Percentiles rank a stretch among this genome's conserved stretches.
Conservation (phyloP, 2,888 invertebrate species). For the Pterostichus niger region DNA sequence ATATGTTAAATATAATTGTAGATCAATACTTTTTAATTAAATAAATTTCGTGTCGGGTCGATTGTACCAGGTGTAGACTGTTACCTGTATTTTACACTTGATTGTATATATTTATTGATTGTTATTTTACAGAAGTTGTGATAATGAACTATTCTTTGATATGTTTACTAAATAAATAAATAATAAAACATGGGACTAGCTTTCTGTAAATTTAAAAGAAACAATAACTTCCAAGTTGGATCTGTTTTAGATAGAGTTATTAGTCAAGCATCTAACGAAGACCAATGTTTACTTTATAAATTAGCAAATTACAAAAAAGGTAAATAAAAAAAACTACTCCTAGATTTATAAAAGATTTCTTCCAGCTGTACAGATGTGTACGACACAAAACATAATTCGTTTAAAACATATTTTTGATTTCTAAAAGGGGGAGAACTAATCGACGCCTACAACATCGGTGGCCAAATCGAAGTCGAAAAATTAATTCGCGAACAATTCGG, state of each 20-base stretch:
- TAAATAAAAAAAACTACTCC: slow-evolving; percentile 70
- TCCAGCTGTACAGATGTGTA: too few relatives aligned
- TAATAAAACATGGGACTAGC: slow-evolving; percentile 75
- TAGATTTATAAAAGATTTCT: not conserved
- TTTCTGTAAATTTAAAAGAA: slow-evolving; percentile 75
- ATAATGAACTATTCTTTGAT: slow-evolving; percentile 3
- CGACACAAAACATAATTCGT: not conserved
- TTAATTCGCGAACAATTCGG: slow-evolving; percentile 92
- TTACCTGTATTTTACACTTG: slow-evolving; percentile 32
- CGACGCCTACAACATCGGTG: slow-evolving; percentile 91
- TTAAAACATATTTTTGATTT: slow-evolving; percentile 5
- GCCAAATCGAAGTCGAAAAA: slow-evolving; percentile 90
- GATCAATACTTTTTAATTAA: slow-evolving; percentile 32
- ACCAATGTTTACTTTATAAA: slow-evolving; percentile 92
- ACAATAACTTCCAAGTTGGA: slow-evolving; percentile 80
- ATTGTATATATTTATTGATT: slow-evolving; percentile 18
- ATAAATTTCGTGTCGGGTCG: not conserved
- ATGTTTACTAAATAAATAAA: slow-evolving; percentile 21
- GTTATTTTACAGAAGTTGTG: slow-evolving; percentile 19
- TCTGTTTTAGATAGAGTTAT: slow-evolving; percentile 94
- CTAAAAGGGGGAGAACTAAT: slow-evolving; percentile 88
- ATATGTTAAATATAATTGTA: not conserved
- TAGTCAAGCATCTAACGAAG: slow-evolving; percentile 91
- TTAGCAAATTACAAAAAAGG: slow-evolving; percentile 94
- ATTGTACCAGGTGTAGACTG: slow-evolving; percentile 17